Percentiles rank a stretch among this genome's conserved stretches.
These are phyloP conservation scores for Xenopus borealis DNA, from an alignment of 2,113 vertebrate genomes.

Conservation along the genomic window DNA sequence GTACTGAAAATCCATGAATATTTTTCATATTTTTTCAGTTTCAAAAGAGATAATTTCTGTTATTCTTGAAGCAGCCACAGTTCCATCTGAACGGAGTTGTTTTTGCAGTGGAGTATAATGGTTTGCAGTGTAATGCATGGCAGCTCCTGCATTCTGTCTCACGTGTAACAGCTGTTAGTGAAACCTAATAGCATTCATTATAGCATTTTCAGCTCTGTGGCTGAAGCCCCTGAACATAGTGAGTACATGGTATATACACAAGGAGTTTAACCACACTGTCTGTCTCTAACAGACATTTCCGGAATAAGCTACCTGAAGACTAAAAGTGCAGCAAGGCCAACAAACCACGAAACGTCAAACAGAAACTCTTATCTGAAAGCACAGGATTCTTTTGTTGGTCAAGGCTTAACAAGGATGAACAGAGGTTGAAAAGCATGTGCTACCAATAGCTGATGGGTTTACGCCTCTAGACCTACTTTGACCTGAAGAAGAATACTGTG, in stretches of 20 bases:
- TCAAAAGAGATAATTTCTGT: too few species aligned
- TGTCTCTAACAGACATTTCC: conserved; percentile 40
- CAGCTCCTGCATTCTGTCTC: neutral
- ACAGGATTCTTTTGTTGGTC: neutral
- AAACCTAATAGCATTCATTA: neutral
- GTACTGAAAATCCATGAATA: too few species aligned
- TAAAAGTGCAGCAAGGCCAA: conserved; percentile 16
- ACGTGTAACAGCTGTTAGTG: neutral
- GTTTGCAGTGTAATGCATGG: too few species aligned
- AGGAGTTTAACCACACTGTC: conserved; percentile 22
- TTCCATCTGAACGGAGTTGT: neutral
- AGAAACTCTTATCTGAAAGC: conserved; percentile 24
- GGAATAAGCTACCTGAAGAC: conserved; percentile 20
- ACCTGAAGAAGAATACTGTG: too few species aligned
- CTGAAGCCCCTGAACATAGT: neutral
- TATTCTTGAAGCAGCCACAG: neutral
- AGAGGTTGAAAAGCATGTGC: neutral
- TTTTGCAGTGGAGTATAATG: too few species aligned
- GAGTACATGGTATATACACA: neutral
- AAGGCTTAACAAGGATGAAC: neutral
- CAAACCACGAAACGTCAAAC: conserved; percentile 29
- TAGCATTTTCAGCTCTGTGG: neutral
- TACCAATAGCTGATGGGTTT: neutral
- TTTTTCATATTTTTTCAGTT: too few species aligned
- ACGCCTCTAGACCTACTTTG: neutral